Evolutionary conservation across 2,113 vertebrate species (phyloP).

Genomic region (Axis porcinus): DNA sequence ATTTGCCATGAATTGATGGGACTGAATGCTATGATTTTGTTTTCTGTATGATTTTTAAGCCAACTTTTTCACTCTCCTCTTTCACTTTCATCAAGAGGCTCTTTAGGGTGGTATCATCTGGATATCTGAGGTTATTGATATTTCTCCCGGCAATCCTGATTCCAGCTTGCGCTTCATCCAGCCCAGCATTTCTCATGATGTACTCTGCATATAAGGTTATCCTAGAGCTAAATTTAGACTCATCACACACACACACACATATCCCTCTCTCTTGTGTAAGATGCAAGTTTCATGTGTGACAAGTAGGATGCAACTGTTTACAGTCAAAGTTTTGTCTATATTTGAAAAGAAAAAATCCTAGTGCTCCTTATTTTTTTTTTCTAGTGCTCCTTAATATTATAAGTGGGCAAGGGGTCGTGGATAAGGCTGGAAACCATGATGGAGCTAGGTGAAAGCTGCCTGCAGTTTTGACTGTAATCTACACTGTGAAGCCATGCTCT

Average conservation of each 20-base stretch:
- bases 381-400: not conserved
- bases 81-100: not conserved
- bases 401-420: not conserved
- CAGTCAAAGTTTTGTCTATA: slow-evolving; percentile 3
- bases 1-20: not conserved
- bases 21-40: not conserved
- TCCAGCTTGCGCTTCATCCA: not conserved
- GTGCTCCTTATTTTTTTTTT: too few species aligned
- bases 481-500: not conserved
- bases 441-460: not conserved
- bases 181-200: not conserved
- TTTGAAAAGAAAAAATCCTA: slow-evolving; percentile 22
- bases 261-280: not conserved
- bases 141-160: not conserved
- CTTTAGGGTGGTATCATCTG: not conserved
- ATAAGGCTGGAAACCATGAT: not conserved
- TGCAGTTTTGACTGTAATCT: not conserved
- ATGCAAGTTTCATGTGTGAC: not conserved
- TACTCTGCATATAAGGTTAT: not conserved
- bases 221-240: slow-evolving; percentile 24
- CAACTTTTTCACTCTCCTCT: not conserved
- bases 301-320: slow-evolving; percentile 5
- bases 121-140: not conserved
- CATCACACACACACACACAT: not conserved
- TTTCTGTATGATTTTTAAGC: not conserved